Evolutionary conservation across 2,888 invertebrate genomes (phyloP), one percentile per base, ranked within the genome.

Genomic region (Trissolcus brochymenae): DNA sequence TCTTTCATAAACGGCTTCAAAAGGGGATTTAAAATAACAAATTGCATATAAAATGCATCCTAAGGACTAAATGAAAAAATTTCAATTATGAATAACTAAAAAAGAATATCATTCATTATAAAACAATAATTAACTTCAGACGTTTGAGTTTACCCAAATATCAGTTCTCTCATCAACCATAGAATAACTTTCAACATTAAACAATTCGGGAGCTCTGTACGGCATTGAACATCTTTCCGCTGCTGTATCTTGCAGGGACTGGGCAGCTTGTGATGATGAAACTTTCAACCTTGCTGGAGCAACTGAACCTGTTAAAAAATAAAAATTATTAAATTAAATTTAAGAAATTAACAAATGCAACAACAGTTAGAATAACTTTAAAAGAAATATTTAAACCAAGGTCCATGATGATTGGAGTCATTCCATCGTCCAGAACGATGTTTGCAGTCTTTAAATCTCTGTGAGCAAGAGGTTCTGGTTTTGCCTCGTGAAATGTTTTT

Each of bases 361-460:
- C 14, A 4, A 14, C 7, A 46, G 1, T 46, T 16, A 1, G 9
- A 16, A 4, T 46, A 46, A 46, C 3, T 43, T 59, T 64, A 74
- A 41, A 35, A 19, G 16, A 13, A 57, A 57, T 17, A 40, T 16
- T 41, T 25, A 7, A 88, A 90, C 95, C 95, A 82, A 97, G 91
- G 89, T 97, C 97, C 92, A 96, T 96, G 77, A 97, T 91, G 61
- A 96, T 90, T 0, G 96, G 94, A 60, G 91, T 92, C 85, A 92
- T 91, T 62, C 93, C 92, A 84, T 94, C 93, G 17, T 92, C 92
- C 25, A 96, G 88, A 82, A 96, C 92, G 79, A 97, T 92, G 89
- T 97, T 97, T 14, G 94, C 94, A 62, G 96, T 95, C 90, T 97
- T 97, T 46, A 97, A 87, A 89, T 97, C 96, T 83, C 96, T 92